phyloP scores from a whole-genome alignment of 2,113 vertebrate genomes.

The Etia nguti region DNA sequence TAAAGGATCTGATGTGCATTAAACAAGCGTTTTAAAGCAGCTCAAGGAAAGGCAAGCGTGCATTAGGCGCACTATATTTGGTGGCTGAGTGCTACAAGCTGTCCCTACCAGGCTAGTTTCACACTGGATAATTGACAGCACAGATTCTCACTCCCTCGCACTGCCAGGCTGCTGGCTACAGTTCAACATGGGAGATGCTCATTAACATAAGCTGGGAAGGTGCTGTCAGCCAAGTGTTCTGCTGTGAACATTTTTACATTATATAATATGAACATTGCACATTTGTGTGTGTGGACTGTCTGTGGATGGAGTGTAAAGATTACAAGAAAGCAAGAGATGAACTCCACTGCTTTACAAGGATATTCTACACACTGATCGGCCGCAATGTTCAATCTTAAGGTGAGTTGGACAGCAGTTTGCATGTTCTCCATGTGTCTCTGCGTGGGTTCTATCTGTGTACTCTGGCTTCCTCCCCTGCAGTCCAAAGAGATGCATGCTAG shows the following conservation, averaged over 20 bases:
- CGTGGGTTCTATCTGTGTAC: neutral
- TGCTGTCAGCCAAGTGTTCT: conserved; percentile 29
- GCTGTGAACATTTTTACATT: neutral
- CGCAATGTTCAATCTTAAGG: neutral
- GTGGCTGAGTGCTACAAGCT: conserved; percentile 35
- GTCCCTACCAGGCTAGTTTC: conserved; percentile 44
- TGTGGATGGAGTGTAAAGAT: neutral
- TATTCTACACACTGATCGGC: neutral
- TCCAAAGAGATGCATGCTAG: neutral
- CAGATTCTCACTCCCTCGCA: conserved; percentile 51
- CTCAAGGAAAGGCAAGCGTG: conserved; percentile 8
- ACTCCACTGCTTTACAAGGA: neutral
- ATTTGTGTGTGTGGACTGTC: neutral
- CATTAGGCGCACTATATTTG: conserved; percentile 41
- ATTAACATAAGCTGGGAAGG: conserved; percentile 54
- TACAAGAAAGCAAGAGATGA: neutral
- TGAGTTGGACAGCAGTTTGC: neutral
- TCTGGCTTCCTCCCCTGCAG: neutral
- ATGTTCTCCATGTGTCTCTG: neutral
- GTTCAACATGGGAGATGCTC: conserved; percentile 43
- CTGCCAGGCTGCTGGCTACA: conserved; percentile 45
- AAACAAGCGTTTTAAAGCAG: neutral
- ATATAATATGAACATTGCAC: neutral
- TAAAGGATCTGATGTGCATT: conserved; percentile 6
- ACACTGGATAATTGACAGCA: conserved; percentile 57